Evolutionary conservation across 2,888 invertebrate species (phyloP), one percentile per base, ranked within the genome.

Genomic region (Cantharis lateralis): DNA sequence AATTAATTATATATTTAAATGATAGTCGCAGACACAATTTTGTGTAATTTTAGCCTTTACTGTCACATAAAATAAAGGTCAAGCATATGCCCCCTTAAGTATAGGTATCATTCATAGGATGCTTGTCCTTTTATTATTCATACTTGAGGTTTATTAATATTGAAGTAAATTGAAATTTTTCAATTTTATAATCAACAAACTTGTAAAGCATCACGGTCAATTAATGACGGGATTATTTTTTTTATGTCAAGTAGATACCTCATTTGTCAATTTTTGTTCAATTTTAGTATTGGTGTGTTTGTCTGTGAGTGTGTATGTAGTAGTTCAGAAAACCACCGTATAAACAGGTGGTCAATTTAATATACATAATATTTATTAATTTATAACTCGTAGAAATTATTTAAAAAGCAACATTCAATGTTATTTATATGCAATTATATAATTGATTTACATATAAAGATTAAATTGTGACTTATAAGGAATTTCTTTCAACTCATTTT

Each of bases 1-100:
- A 66, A 66, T 66, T 66, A 66, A 66, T 66, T 66, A 66, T n/a
- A 66, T 66, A 20, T 24, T 66, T 66, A 66, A 66, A 66, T 66
- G 20, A 24, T 20, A 18, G 16, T 66, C 64, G 20, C 64, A n/a
- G 64, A 48, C 48, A 48, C 48, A 48, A n/a, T 66, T 66, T 20
- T 15, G 20, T 66, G 18, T 66, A 20, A 66, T 24, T 66, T 18
- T 66, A 20, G 64, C 64, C 64, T 66, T 66, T 66, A n/a, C 64
- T 18, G 24, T 24, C 15, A 24, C 15, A 66, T 18, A 66, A 66
- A 66, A 66, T 66, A 66, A 66, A 66, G 64, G 64, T 66, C 64
- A 20, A 66, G 24, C 18, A n/a, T 18, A 66, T 66, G 24, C 64
- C 20, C 24, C 24, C 64, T 66, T 18, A 66, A 66, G 64, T 18